Conservation (phyloP, 92 coral and sea anemone species). For the Siderastrea radians region DNA sequence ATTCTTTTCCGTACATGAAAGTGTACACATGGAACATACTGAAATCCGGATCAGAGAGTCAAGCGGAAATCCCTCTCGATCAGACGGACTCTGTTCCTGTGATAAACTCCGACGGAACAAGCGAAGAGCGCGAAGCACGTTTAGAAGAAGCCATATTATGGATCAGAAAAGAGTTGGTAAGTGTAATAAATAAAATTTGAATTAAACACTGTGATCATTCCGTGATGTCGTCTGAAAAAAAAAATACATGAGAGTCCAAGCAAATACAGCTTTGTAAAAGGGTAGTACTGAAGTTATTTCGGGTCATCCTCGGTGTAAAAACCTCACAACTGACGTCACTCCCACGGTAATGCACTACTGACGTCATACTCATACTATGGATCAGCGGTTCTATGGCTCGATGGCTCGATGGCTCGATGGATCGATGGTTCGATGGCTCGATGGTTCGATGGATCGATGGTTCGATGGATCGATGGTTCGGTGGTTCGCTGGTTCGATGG, state of each 20-base stretch:
- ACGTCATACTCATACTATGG: no score
- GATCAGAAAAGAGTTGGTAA: constrained; percentile 94
- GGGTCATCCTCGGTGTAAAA: no score
- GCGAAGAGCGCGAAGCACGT: constrained; percentile 85
- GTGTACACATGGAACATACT: constrained; percentile 82
- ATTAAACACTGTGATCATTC: neutral
- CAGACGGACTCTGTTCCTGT: constrained; percentile 70
- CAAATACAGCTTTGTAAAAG: neutral
- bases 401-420: no score
- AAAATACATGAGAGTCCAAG: neutral
- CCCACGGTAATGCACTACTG: no score
- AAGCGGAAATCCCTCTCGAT: constrained; percentile 39
- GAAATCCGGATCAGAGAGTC: constrained; percentile 40
- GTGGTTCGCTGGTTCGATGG: no score
- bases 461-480: no score
- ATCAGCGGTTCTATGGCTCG: no score
- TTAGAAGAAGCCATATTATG: constrained; percentile 89
- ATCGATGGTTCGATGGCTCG: no score
- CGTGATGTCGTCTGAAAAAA: neutral
- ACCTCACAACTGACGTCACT: no score
- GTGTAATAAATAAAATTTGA: constrained; percentile 24
- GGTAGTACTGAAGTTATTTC: neutral
- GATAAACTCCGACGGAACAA: constrained; percentile 86
- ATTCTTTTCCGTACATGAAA: constrained; percentile 83
- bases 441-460: no score